Base-by-base conservation (phyloP, 2,797 vertebrate genomes). In the Catamblyrhynchus diadema region DNA sequence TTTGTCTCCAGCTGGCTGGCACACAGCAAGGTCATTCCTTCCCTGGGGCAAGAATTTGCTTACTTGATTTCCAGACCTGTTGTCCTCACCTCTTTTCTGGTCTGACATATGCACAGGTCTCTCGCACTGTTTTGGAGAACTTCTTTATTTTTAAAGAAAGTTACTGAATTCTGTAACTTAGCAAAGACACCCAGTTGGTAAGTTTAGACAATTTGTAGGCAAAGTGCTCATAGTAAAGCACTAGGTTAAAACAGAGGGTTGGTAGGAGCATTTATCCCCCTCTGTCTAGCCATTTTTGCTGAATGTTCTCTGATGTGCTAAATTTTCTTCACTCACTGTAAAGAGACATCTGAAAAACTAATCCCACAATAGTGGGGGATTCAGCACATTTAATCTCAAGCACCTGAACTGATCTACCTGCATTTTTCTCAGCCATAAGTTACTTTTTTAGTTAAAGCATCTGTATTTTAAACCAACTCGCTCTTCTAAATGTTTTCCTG, bases 111-210 rank as follows among this genome's bases (percentile, higher is more conserved):
- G 11, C 27, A 19, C 5, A 25, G 4, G 3, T 25, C 5, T 25
- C 5, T 51, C 50, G 30, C 21, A 12, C 32, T 28, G 27, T 6
- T 85, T 42, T 51, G 47, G 50, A 73, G 7, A 30, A 25, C 3
- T 28, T 25, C 32, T 77, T 61, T 71, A 14, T 47, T 69, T 53
- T 65, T 39, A 32, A 72, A 74, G 59, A 44, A 79, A 62, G 51
- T 17, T 37, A 12, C 27, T 79, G 50, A 65, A 30, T 70, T 66
- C 21, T 82, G 41, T 77, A 56, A 21, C 8, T 80, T 80, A 41
- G 32, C 53, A 61, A 41, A 82, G 27, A 39, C 24, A 14, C 22
- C 10, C 1, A 1, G 6, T 21, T 1, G 0, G 5, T 47, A 50
- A 69, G 3, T 12, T 45, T 35, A 25, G 33, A 35, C 4, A 6